Conservation (phyloP, 2,797 vertebrate species). For the Enteromius anoplus region DNA sequence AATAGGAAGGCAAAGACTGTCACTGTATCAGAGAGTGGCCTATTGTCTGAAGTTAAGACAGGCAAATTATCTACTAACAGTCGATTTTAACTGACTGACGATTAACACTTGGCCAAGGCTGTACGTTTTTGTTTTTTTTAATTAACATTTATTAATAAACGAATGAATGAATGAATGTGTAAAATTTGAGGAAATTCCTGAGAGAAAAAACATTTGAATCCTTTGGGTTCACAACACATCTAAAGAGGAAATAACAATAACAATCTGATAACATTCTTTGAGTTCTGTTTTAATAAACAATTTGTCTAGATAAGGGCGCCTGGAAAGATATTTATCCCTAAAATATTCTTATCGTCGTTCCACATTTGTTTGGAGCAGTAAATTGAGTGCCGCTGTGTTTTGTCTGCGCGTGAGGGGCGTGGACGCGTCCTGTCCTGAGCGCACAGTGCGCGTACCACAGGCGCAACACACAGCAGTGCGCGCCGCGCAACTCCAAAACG, state of each 20-base stretch:
- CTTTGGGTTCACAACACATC: background rate
- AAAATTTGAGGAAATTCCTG: background rate
- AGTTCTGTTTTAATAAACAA: background rate
- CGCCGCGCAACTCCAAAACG: conserved; percentile 14
- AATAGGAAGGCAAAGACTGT: background rate
- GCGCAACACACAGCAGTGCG: conserved; percentile 44
- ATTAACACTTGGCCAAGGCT: background rate
- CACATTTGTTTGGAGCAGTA: background rate
- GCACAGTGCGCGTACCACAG: conserved; percentile 43
- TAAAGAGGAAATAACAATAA: conserved; percentile 4
- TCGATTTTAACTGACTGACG: background rate
- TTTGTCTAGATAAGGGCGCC: conserved; percentile 12
- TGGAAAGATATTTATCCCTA: background rate
- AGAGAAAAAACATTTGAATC: background rate
- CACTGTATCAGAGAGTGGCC: background rate
- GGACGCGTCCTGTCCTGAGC: conserved; percentile 57
- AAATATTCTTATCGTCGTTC: background rate
- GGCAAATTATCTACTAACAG: conserved; percentile 24
- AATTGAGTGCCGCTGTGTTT: background rate
- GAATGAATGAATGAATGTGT: background rate
- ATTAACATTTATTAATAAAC: background rate
- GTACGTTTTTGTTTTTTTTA: background rate
- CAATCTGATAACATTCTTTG: background rate
- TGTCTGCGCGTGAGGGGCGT: conserved; percentile 66
- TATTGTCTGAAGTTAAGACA: conserved; percentile 1